phyloP scores from a whole-genome alignment of 2,797 vertebrate genomes.

The Eutrigla gurnardus region DNA sequence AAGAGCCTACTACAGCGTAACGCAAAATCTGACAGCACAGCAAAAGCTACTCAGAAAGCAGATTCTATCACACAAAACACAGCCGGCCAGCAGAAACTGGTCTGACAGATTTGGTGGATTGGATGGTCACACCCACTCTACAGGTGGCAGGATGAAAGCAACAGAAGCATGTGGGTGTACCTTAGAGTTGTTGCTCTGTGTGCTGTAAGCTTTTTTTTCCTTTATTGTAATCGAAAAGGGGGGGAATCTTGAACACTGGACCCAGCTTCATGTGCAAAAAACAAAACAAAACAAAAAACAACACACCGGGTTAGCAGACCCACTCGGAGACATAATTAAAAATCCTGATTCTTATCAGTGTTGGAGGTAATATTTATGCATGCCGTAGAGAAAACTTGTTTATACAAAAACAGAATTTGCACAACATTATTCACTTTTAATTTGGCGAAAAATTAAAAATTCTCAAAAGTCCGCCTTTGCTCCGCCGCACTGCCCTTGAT shows the following conservation, averaged over 20 bases:
- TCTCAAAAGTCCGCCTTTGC: conserved; percentile 36
- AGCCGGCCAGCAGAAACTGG: conserved; percentile 56
- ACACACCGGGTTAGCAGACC: conserved; percentile 14
- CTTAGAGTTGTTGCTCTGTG: conserved; percentile 63
- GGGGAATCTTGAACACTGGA: conserved; percentile 22
- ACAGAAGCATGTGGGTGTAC: conserved; percentile 79
- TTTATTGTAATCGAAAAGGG: conserved; percentile 35
- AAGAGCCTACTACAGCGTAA: conserved; percentile 36
- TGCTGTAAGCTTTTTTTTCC: conserved; percentile 37
- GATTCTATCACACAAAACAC: conserved; percentile 59
- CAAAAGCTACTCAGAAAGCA: conserved; percentile 53
- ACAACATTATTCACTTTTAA: conserved; percentile 49
- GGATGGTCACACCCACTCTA: conserved; percentile 77
- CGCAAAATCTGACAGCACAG: conserved; percentile 28
- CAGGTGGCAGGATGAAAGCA: conserved; percentile 80
- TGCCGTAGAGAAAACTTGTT: conserved; percentile 27
- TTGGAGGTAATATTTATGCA: conserved; percentile 39
- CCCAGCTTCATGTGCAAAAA: conserved; percentile 19
- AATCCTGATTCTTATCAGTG: conserved; percentile 24
- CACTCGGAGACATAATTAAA: conserved; percentile 18
- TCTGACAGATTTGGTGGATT: conserved; percentile 76
- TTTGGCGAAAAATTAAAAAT: conserved; percentile 44
- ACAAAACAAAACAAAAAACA: not conserved
- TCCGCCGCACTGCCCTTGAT: conserved; percentile 55
- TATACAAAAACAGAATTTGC: conserved; percentile 41